Percentiles rank a stretch among this genome's conserved stretches.
Evolutionary conservation across 2,888 invertebrate genomes (phyloP).

Genomic region (Cephus pygmeus): DNA sequence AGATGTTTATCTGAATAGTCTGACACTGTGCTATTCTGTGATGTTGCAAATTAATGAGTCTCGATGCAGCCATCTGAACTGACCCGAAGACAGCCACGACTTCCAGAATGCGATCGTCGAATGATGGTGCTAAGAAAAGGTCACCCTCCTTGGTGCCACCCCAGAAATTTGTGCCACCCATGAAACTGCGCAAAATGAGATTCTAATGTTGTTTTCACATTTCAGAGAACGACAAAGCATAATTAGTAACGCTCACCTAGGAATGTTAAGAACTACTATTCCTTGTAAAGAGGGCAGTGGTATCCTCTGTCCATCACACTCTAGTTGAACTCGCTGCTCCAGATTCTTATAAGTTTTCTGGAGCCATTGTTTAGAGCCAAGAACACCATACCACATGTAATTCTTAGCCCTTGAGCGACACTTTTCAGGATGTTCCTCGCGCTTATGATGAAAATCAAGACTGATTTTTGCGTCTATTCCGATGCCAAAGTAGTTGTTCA

Average conservation of each 20-base stretch:
- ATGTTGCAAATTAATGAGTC: conserved; percentile 94
- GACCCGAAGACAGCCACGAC: conserved; percentile 98
- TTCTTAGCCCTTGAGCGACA: conserved; percentile 94
- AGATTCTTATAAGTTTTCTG: conserved; percentile 96
- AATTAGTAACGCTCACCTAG: conserved; percentile 70
- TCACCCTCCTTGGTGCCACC: conserved; percentile 93
- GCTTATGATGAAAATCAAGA: conserved; percentile 95
- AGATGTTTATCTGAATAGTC: conserved; percentile 94
- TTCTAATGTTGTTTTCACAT: not conserved
- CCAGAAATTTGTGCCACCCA: conserved; percentile 99
- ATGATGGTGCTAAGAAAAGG: conserved; percentile 90
- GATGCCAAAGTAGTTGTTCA: conserved; percentile 99
- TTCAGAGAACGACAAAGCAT: too few species aligned
- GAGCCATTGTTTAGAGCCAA: conserved; percentile 82
- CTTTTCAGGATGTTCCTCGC: conserved; percentile 97
- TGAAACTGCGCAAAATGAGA: conserved; percentile 76
- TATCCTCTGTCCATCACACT: conserved; percentile 96
- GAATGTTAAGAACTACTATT: conserved; percentile 96
- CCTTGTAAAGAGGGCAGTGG: conserved; percentile 96
- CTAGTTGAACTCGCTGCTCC: conserved; percentile 93
- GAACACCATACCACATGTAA: conserved; percentile 94
- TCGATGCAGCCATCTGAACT: conserved; percentile 96
- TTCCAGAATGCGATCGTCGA: conserved; percentile 96
- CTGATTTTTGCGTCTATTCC: conserved; percentile 98
- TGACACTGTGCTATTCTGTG: conserved; percentile 98